These are phyloP conservation scores for Nothura maculosa DNA, from an alignment of 2,797 vertebrate species.

Conservation along the genomic window DNA sequence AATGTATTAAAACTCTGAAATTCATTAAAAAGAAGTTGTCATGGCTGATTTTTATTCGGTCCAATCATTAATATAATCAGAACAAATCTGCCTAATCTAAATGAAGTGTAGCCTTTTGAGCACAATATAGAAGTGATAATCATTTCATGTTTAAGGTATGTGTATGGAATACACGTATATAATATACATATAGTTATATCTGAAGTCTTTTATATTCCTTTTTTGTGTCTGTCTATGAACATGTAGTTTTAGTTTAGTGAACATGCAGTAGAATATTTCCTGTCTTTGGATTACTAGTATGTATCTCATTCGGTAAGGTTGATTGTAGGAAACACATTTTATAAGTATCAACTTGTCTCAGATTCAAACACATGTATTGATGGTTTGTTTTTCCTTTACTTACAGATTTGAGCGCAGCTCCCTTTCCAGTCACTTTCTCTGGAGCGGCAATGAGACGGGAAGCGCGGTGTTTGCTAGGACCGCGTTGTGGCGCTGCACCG, in stretches of 20 bases:
- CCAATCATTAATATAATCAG: constrained; percentile 32
- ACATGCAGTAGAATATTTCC: neutral
- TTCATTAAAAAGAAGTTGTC: neutral
- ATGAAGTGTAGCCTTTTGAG: constrained; percentile 16
- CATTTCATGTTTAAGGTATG: neutral
- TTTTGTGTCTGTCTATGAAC: rapidly evolving
- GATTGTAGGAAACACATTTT: neutral
- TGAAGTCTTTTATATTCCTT: neutral
- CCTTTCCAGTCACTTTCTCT: neutral
- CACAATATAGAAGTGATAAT: neutral
- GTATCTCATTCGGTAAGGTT: neutral
- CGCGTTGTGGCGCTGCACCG: neutral
- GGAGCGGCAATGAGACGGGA: neutral
- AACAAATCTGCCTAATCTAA: constrained; percentile 44
- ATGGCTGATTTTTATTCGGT: neutral
- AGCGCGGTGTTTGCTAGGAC: neutral
- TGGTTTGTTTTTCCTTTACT: neutral
- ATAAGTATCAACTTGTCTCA: neutral
- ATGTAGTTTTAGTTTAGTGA: rapidly evolving
- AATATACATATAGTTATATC: neutral
- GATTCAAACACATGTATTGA: neutral
- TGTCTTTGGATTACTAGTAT: neutral
- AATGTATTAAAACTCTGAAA: neutral
- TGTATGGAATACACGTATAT: neutral
- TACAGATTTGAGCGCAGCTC: neutral